Evolutionary conservation across 2,888 invertebrate genomes (phyloP), one percentile per base, ranked within the genome.

Genomic region (Corbicula japonica): DNA sequence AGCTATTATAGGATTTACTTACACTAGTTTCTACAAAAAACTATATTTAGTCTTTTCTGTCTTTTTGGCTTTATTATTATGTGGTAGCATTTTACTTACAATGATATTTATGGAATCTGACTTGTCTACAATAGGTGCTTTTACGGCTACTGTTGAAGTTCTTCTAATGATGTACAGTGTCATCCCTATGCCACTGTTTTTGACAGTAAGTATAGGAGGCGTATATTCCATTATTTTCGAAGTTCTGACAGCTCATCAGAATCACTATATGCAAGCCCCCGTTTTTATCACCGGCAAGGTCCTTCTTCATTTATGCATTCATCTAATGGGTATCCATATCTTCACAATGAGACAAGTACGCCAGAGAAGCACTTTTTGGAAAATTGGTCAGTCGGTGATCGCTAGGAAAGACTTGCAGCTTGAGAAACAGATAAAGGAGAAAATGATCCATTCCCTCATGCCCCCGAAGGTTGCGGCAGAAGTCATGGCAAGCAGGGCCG

Each of bases 361-460:
- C 86, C 97, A 97, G 96, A 95, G 98, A 68, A 98, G 98, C 87
- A 98, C 98, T 5, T 98, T 98, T 94, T 97, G 98, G 96, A 98
- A 98, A 95, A 98, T 95, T 63, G 98, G 98, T 0, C 98, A 98
- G 93, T 98, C 98, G 89, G 94, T 98, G 77, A 94, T 98, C 76
- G 98, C 98, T 4, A 95, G 98, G 35, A 95, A 97, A 65, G 98
- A 98, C 92, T 94, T 99, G 75, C 97, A 98, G 94, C 96, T 97
- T 95, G 99, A 99, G 93, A 98, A 98, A 90, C 97, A 97, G 91
- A 94, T 98, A 54, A 98, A 98, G 93, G 98, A 98, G 93, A 97
- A 98, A 93, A 98, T 99, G 98, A 98, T 93, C 68, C 90, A 93
- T 78, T 98, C 98, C 30, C 97, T 99, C 75, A 99, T 99, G 99